Conservation (phyloP, 2,888 invertebrate species). For the Meiosimyza decipiens region DNA sequence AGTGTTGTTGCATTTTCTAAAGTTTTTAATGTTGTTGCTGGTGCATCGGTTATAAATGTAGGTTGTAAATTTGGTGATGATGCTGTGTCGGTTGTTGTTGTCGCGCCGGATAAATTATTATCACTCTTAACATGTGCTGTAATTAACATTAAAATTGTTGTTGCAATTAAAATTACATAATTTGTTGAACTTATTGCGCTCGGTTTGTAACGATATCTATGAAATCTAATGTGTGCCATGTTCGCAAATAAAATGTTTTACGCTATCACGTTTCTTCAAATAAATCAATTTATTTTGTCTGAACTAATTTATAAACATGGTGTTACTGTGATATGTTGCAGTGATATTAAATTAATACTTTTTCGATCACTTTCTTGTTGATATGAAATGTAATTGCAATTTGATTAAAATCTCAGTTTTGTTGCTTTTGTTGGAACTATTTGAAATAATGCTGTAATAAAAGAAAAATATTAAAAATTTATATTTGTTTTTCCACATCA, state of each 20-base stretch:
- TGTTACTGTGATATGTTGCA: slow-evolving; percentile 9
- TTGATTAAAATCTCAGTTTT: too few species aligned
- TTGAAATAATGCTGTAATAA: too few species aligned
- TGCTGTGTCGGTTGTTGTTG: slow-evolving; percentile 6
- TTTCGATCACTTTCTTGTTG: background rate
- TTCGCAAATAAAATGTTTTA: slow-evolving; percentile 15
- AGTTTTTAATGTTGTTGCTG: background rate
- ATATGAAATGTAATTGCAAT: too few species aligned
- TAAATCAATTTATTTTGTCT: background rate
- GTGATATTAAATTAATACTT: background rate
- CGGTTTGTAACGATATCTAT: slow-evolving; percentile 42
- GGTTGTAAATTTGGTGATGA: background rate
- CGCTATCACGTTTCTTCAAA: too few species aligned
- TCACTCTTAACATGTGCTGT: slow-evolving; percentile 58
- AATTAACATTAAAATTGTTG: slow-evolving; percentile 56
- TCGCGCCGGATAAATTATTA: slow-evolving; percentile 5
- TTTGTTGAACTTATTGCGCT: slow-evolving; percentile 51
- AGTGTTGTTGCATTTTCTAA: background rate
- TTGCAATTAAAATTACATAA: slow-evolving; percentile 55
- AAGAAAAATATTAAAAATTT: too few species aligned
- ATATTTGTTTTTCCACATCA: too few species aligned
- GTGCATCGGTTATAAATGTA: background rate
- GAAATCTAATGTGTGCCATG: slow-evolving; percentile 41
- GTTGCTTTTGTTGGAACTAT: too few species aligned
- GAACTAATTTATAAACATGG: background rate